phyloP scores from a whole-genome alignment of 2,113 vertebrate species.

The Periophthalmodon schlosseri region DNA sequence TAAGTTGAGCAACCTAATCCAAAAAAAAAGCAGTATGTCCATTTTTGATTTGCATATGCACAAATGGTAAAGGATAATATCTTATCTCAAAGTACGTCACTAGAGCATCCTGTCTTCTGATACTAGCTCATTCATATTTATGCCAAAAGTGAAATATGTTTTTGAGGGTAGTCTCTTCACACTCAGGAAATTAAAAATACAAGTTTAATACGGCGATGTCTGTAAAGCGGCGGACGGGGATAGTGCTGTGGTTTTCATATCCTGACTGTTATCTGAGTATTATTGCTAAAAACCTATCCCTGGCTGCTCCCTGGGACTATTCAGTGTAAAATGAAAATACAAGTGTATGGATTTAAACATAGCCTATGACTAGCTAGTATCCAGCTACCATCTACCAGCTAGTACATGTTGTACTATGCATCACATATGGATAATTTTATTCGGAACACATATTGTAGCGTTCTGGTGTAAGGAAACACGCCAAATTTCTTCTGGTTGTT shows the following conservation, averaged over 20 bases:
- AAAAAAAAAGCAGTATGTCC: constrained; percentile 1
- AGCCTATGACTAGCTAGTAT: neutral
- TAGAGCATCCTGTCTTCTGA: constrained; percentile 8
- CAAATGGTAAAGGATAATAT: constrained; percentile 26
- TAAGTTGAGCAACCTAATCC: neutral
- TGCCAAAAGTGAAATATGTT: constrained; percentile 40
- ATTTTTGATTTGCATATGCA: constrained; percentile 14
- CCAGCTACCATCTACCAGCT: neutral
- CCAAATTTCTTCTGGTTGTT: too few species aligned
- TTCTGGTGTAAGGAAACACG: too few species aligned
- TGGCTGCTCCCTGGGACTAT: neutral
- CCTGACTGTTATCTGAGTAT: constrained; percentile 14
- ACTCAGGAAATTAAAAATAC: constrained; percentile 61
- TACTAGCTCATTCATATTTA: constrained; percentile 19
- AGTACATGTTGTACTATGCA: neutral
- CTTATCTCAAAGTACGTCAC: constrained; percentile 25
- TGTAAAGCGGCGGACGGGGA: constrained; percentile 12
- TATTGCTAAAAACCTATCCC: neutral
- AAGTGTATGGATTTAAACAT: neutral
- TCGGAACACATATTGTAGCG: too few species aligned
- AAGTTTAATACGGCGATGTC: constrained; percentile 28
- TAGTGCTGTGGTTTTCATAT: constrained; percentile 26
- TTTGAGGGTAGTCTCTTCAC: constrained; percentile 34
- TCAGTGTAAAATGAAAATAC: neutral
- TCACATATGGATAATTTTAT: neutral